Evolutionary conservation across 2,113 vertebrate genomes (phyloP).

Genomic region (Myotis brandtii): DNA sequence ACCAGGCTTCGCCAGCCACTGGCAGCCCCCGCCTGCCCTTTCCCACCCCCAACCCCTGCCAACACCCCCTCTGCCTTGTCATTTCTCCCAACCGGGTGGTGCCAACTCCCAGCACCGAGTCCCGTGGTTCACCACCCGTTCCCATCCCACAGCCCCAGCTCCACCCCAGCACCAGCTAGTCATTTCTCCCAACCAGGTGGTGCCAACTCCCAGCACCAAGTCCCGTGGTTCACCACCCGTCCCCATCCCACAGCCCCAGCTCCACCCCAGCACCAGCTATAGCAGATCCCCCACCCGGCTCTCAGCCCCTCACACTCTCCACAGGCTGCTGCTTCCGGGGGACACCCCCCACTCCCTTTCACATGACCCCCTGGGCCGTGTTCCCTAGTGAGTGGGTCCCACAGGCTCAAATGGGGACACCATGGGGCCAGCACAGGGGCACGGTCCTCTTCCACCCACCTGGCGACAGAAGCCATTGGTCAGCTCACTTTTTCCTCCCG

Average conservation of each 20-base stretch:
- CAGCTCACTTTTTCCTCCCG: neutral
- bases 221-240: rapidly evolving
- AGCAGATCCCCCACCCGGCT: rapidly evolving
- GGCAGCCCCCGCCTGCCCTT: rapidly evolving
- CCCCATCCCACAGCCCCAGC: neutral
- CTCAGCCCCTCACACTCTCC: rapidly evolving
- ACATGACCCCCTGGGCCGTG: rapidly evolving
- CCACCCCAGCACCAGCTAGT: neutral
- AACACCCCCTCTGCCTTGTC: rapidly evolving
- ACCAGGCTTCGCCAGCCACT: neutral
- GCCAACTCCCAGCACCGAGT: neutral
- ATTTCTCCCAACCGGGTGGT: rapidly evolving
- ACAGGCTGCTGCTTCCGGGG: neutral
- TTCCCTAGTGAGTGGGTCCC: rapidly evolving
- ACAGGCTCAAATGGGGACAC: rapidly evolving
- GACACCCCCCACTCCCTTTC: neutral
- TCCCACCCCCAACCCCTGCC: neutral
- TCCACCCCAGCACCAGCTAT: neutral
- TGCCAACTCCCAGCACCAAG: neutral
- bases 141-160: neutral
- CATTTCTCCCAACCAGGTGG: rapidly evolving
- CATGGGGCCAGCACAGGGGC: rapidly evolving
- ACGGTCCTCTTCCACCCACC: rapidly evolving
- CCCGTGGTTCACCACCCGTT: rapidly evolving
- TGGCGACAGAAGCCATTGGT: rapidly evolving